These are phyloP conservation scores for Peromyscus californicus DNA, from an alignment of 2,113 vertebrate genomes.

Conservation along the genomic window DNA sequence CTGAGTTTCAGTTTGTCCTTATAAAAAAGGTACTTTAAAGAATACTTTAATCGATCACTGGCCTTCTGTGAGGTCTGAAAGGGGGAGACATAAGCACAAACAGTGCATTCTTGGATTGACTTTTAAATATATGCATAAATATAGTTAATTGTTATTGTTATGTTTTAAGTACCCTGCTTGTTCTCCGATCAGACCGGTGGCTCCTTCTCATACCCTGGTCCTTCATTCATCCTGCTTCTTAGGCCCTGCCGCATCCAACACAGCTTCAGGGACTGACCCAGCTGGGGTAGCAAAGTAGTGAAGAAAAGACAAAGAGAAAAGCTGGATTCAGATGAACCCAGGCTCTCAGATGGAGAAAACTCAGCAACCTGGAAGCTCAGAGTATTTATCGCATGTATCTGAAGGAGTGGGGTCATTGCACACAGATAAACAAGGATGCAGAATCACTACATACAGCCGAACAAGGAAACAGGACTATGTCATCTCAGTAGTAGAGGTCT, in stretches of 20 bases:
- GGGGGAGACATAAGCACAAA: background rate
- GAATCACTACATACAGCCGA: background rate
- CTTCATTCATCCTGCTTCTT: background rate
- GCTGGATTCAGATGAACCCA: background rate
- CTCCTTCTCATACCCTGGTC: background rate
- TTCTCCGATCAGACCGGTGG: background rate
- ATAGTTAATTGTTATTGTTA: background rate
- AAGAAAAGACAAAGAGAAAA: background rate
- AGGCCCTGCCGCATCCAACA: background rate
- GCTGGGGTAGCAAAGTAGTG: too few species aligned
- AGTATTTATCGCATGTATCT: background rate
- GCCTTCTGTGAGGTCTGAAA: background rate
- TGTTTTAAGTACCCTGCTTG: background rate
- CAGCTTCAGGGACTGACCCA: background rate
- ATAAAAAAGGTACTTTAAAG: constrained; percentile 12
- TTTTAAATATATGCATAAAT: background rate
- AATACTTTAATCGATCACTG: background rate
- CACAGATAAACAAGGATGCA: background rate
- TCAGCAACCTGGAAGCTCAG: background rate
- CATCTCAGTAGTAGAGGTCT: background rate
- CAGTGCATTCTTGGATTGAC: background rate
- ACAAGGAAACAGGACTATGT: background rate
- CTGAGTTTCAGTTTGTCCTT: constrained; percentile 14
- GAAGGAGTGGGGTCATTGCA: background rate
- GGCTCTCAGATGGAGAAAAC: background rate